Evolutionary conservation across 2,113 vertebrate genomes (phyloP).

Genomic region (Condylura cristata): DNA sequence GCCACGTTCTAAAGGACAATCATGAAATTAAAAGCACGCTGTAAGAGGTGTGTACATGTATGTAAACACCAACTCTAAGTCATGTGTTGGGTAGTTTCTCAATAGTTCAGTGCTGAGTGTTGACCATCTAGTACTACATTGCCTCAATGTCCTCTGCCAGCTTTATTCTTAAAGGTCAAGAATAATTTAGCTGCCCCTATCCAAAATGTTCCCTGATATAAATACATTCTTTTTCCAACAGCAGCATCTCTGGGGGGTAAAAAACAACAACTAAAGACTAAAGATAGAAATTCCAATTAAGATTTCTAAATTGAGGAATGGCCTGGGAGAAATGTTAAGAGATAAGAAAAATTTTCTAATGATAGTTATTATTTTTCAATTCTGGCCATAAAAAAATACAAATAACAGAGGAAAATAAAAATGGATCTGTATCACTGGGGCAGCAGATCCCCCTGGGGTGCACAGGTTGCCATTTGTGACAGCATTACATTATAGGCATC

Average conservation of each 20-base stretch:
- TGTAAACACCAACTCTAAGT: neutral
- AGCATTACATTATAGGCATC: neutral
- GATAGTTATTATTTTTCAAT: slow-evolving; percentile 17
- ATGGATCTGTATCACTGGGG: neutral
- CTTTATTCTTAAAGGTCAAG: slow-evolving; percentile 6
- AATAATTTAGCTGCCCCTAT: neutral
- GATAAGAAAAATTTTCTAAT: neutral
- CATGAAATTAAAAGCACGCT: slow-evolving; percentile 6
- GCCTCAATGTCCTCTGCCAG: neutral
- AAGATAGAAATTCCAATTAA: slow-evolving; percentile 19
- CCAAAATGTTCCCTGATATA: neutral
- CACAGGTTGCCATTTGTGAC: neutral
- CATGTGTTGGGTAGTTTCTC: neutral
- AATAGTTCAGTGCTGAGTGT: neutral
- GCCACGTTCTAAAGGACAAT: neutral
- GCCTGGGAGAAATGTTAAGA: neutral
- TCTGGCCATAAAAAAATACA: neutral
- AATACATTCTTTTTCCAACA: slow-evolving; percentile 13
- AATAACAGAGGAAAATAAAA: neutral
- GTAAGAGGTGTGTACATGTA: neutral
- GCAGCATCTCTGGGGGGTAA: neutral
- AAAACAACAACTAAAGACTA: neutral
- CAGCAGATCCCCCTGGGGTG: neutral
- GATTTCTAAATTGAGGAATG: neutral
- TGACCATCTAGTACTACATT: neutral